Evolutionary conservation across 2,113 vertebrate genomes (phyloP).

Genomic region (Morone chrysops): DNA sequence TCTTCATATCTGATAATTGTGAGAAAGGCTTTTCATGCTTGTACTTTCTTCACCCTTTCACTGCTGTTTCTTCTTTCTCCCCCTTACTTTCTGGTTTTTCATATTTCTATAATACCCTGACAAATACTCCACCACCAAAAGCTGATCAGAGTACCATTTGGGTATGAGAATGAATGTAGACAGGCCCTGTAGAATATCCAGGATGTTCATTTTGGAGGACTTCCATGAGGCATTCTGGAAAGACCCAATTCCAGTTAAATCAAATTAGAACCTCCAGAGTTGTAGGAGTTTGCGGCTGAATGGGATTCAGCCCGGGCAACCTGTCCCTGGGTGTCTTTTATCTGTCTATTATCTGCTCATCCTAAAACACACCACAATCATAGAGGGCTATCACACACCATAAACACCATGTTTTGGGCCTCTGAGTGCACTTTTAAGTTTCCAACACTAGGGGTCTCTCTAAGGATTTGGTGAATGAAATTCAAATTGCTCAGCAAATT

Average conservation of each 20-base stretch:
- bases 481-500: slow-evolving; percentile 50
- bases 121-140: slow-evolving; percentile 12
- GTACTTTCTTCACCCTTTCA: background rate
- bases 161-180: slow-evolving; percentile 57
- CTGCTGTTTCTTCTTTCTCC: background rate
- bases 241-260: slow-evolving; percentile 62
- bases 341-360: slow-evolving; percentile 38
- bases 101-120: slow-evolving; percentile 18
- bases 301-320: slow-evolving; percentile 45
- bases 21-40: background rate
- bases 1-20: background rate
- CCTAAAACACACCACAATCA: slow-evolving; percentile 29
- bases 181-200: slow-evolving; percentile 71
- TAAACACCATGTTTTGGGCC: background rate
- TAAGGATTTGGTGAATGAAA: slow-evolving; percentile 54
- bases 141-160: slow-evolving; percentile 17
- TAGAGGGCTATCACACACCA: slow-evolving; percentile 2
- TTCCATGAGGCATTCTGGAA: slow-evolving; percentile 71
- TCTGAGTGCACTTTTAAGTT: slow-evolving; percentile 23
- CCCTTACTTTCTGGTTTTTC: background rate
- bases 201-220: slow-evolving; percentile 78
- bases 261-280: slow-evolving; percentile 61
- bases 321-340: slow-evolving; percentile 27
- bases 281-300: slow-evolving; percentile 61
- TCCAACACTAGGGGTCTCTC: slow-evolving; percentile 72